Evolutionary conservation across 1,140 invertebrate species (phyloP).

Genomic region (Phenacoccus solenopsis): DNA sequence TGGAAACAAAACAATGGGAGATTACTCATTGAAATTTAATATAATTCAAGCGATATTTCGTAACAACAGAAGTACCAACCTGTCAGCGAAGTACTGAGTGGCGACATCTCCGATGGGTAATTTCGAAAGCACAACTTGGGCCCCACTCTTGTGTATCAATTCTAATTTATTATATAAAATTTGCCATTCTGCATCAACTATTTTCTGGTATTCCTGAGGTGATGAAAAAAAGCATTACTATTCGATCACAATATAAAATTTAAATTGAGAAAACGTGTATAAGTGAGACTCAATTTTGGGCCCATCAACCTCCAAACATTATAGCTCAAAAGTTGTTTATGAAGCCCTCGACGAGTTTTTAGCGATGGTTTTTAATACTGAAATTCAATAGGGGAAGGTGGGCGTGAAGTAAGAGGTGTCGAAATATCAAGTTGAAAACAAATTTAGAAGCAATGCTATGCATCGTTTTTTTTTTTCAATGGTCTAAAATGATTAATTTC

Average conservation of each 20-base stretch:
- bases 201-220: slow-evolving; percentile 79
- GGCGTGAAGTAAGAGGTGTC: too few species aligned
- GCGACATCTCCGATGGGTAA: slow-evolving; percentile 99
- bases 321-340: neutral
- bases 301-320: too few species aligned
- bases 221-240: neutral
- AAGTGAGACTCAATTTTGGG: neutral
- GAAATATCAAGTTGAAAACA: too few species aligned
- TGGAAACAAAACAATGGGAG: slow-evolving; percentile 30
- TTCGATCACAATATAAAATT: neutral
- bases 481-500: too few species aligned
- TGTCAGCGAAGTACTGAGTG: slow-evolving; percentile 98
- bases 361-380: too few species aligned
- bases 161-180: slow-evolving; percentile 95
- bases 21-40: neutral
- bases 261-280: neutral
- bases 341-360: too few species aligned
- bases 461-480: too few species aligned
- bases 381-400: too few species aligned
- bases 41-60: neutral
- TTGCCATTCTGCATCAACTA: slow-evolving; percentile 98
- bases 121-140: slow-evolving; percentile 93
- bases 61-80: slow-evolving; percentile 37
- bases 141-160: slow-evolving; percentile 83
- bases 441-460: too few species aligned